Evolutionary conservation across 2,888 invertebrate genomes (phyloP), one percentile per base, ranked within the genome.

Genomic region (Lasioglossum figueresi): DNA sequence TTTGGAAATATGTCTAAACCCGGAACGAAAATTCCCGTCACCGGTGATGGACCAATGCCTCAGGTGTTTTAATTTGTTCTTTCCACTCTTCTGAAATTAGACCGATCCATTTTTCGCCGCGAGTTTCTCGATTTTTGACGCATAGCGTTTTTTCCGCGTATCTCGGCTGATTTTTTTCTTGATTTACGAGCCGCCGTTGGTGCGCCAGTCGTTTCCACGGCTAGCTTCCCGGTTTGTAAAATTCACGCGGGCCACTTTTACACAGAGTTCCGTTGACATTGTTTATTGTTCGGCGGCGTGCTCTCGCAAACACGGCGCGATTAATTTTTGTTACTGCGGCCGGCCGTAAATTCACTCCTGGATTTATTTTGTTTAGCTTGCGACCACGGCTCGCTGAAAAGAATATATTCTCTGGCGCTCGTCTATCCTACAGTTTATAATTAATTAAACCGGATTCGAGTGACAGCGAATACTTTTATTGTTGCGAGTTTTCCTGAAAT

Each of bases 321-420:
- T 84, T 86, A 86, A 86, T 84, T 86, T 81, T 86, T 86, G 84
- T 86, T 84, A 78, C 76, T 40, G 31, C 14, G n/a, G 40, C 14
- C 78, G 37, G 43, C 76, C 78, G 31, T 86, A 86, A 84, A 86
- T 86, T 78, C 59, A 16, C 48, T 1, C 45, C 19, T 37, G 73
- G 45, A 77, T 85, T 80, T 84, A 80, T 85, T 72, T 68, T 80
- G 72, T 78, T 82, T 56, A 27, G 37, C 34, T 71, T 40, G 8
- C 48, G 59, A 73, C 56, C 45, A 34, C 71, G 71, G 40, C 31
- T 48, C 19, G 6, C 43, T 56, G 6, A 37, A 52, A 37, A 63
- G 48, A 72, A 73, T 73, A 59, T 71, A 63, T 78, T 63, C 74
- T 31, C 31, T 40, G 19, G 75, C 12, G 19, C 14, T 56, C 37